phyloP scores from a whole-genome alignment of 2,888 invertebrate species.

The Habroteleia sp. region DNA sequence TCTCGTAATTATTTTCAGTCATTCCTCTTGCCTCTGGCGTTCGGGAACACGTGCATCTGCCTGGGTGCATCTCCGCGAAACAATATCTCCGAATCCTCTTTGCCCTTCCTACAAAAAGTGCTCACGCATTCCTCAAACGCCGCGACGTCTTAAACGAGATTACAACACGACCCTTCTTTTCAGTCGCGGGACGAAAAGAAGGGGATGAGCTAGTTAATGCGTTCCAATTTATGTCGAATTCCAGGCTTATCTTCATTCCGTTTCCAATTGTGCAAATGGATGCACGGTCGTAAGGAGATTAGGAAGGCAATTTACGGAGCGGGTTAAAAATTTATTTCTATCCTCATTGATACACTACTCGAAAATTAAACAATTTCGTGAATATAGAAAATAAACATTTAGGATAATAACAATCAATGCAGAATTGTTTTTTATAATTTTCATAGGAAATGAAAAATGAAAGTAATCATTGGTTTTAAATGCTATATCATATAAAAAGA shows the following conservation, averaged over 20 bases:
- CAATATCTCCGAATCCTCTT: constrained; percentile 18
- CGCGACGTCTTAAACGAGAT: constrained; percentile 41
- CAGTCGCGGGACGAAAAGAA: constrained; percentile 13
- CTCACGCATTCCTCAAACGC: constrained; percentile 33
- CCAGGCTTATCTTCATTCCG: constrained; percentile 55
- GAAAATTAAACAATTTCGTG: too few relatives aligned
- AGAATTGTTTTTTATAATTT: too few relatives aligned
- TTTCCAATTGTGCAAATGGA: constrained; percentile 63
- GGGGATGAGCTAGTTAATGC: constrained; percentile 51
- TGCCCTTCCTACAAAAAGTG: background rate
- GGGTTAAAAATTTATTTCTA: constrained; percentile 24
- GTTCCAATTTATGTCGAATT: constrained; percentile 59
- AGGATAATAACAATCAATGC: too few relatives aligned
- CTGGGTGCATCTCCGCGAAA: constrained; percentile 18
- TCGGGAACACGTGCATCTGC: constrained; percentile 22
- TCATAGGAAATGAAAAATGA: too few relatives aligned
- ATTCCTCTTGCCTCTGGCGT: constrained; percentile 22
- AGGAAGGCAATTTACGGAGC: constrained; percentile 43
- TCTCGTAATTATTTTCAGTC: constrained; percentile 68
- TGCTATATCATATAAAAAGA: too few relatives aligned
- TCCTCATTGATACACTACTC: constrained; percentile 23
- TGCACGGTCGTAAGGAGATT: constrained; percentile 46
- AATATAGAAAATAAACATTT: too few relatives aligned
- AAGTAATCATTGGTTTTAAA: too few relatives aligned
- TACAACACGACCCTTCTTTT: constrained; percentile 33